Percentiles rank a stretch among this genome's conserved stretches.
phyloP scores from a whole-genome alignment of 2,113 vertebrate genomes.

The Typhlomys cinereus region DNA sequence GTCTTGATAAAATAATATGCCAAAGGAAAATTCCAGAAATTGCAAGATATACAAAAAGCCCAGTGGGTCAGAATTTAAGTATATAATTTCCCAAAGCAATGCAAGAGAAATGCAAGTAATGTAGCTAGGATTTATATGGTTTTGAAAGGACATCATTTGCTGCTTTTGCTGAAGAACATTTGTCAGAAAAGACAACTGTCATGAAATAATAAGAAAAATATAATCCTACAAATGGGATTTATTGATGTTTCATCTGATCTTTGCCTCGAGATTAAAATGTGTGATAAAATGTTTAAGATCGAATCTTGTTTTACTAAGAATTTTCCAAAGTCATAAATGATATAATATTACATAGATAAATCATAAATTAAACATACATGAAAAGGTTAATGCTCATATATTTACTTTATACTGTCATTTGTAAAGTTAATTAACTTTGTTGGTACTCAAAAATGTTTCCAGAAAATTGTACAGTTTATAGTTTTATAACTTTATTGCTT shows the following conservation, averaged over 20 bases:
- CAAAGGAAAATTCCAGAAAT: constrained; percentile 6
- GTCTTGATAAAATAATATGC: constrained; percentile 27
- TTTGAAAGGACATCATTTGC: constrained; percentile 74
- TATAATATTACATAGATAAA: not conserved
- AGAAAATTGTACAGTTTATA: no score
- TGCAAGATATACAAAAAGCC: not conserved
- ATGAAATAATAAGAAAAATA: constrained; percentile 57
- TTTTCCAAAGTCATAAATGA: not conserved
- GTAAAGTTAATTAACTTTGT: constrained; percentile 17
- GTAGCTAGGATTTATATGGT: constrained; percentile 66
- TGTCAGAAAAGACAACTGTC: constrained; percentile 61
- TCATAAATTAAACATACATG: not conserved
- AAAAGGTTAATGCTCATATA: not conserved
- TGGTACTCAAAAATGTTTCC: not conserved
- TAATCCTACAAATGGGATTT: constrained; percentile 4
- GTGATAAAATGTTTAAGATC: not conserved
- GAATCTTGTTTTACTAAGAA: constrained; percentile 15
- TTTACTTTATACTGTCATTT: not conserved
- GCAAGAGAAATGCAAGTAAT: constrained; percentile 51
- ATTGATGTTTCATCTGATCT: not conserved
- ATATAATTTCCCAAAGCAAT: constrained; percentile 58
- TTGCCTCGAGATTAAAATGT: not conserved
- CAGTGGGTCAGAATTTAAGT: constrained; percentile 32
- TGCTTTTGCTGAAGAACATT: constrained; percentile 60
- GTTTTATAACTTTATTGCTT: no score